Percentiles rank a stretch among this genome's conserved stretches.
Evolutionary conservation across 2,888 invertebrate species (phyloP).

Genomic region (Plusia festucae): DNA sequence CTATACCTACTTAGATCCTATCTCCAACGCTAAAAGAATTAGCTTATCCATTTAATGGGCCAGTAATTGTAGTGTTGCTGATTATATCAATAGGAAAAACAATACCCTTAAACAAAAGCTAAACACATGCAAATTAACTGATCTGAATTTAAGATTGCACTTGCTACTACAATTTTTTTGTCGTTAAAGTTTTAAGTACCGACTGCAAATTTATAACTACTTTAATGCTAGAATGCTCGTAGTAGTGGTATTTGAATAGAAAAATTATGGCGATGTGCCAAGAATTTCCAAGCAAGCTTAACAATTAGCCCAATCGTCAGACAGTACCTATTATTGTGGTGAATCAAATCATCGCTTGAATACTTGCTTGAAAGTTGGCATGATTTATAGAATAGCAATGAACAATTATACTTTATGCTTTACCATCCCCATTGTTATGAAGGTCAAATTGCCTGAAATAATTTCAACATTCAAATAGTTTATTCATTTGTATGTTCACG

Average conservation of each 20-base stretch:
- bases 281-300: conserved; percentile 11
- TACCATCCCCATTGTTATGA: conserved; percentile 2
- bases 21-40: background rate
- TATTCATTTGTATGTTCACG: background rate
- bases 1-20: background rate
- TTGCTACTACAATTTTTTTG: background rate
- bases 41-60: background rate
- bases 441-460: background rate
- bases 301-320: conserved; percentile 3
- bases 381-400: background rate
- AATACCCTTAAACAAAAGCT: background rate
- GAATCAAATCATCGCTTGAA: conserved; percentile 3
- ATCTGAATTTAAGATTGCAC: background rate
- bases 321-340: background rate
- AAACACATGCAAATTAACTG: background rate
- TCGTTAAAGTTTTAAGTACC: conserved; percentile 11
- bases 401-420: background rate
- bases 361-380: background rate
- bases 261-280: conserved; percentile 26
- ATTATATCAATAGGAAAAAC: background rate
- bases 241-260: conserved; percentile 29
- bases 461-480: background rate
- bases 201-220: conserved; percentile 30
- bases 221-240: conserved; percentile 20
- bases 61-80: background rate